Percentiles rank a stretch among this genome's conserved stretches.
Conservation (phyloP, 2,113 vertebrate genomes). For the Budorcas taxicolor region DNA sequence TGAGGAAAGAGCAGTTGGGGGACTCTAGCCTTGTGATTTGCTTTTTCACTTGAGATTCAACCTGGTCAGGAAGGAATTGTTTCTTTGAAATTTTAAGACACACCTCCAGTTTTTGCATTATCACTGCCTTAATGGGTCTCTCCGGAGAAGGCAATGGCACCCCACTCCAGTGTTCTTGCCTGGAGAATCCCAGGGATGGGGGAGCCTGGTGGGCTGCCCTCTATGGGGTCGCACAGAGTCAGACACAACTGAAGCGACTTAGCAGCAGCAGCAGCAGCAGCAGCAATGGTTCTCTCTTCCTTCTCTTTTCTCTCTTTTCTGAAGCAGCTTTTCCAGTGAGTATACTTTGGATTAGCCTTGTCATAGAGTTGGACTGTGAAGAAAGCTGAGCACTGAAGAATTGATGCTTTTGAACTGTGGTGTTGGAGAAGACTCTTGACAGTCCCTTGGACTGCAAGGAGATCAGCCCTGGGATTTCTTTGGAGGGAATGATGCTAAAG, state of each 20-base stretch:
- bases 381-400: no score
- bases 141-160: neutral
- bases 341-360: neutral
- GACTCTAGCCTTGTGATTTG: neutral
- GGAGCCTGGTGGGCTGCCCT: no score
- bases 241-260: no score
- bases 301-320: neutral
- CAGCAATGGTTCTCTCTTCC: neutral
- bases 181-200: no score
- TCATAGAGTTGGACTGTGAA: neutral
- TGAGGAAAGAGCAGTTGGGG: neutral
- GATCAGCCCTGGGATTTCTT: no score
- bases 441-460: no score
- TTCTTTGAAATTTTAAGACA: constrained; percentile 42
- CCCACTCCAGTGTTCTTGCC: no score
- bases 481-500: no score
- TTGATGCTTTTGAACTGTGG: no score
- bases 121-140: neutral
- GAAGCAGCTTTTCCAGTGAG: neutral
- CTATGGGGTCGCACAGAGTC: no score
- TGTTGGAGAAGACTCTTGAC: no score
- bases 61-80: constrained; percentile 3
- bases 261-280: no score
- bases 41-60: neutral
- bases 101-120: neutral